phyloP scores from a whole-genome alignment of 1,140 invertebrate species.

The Trinorchestia longiramus region DNA sequence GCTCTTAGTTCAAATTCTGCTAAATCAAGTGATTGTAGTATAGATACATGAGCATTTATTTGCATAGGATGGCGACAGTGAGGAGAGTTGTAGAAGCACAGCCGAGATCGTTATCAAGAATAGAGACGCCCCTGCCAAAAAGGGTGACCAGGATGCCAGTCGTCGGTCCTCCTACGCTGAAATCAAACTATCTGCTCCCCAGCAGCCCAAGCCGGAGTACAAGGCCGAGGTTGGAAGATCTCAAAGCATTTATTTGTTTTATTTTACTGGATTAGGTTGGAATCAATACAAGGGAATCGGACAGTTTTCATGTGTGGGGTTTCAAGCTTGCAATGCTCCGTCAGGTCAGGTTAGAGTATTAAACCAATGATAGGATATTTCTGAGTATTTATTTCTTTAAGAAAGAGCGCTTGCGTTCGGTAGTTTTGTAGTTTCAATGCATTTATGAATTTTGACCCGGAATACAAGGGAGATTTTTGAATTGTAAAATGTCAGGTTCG shows the following conservation, averaged over 20 bases:
- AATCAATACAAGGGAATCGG: too few species aligned
- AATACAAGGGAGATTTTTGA: too few species aligned
- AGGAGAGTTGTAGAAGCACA: neutral
- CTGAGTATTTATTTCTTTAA: too few species aligned
- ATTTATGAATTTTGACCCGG: too few species aligned
- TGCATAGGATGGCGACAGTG: constrained; percentile 21
- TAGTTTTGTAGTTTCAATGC: too few species aligned
- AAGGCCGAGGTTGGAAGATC: constrained; percentile 33
- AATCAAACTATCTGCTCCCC: neutral
- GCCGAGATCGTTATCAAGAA: neutral
- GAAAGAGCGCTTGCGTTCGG: too few species aligned
- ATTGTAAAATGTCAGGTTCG: too few species aligned
- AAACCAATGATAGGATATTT: too few species aligned
- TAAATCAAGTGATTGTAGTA: neutral
- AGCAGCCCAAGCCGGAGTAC: constrained; percentile 11
- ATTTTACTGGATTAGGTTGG: too few species aligned
- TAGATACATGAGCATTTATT: constrained; percentile 12
- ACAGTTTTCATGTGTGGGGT: too few species aligned
- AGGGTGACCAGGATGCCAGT: neutral
- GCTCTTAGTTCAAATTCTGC: neutral
- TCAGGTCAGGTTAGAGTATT: too few species aligned
- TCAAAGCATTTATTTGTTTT: neutral
- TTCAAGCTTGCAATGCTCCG: too few species aligned
- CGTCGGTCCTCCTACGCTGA: constrained; percentile 39
- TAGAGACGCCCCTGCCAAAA: neutral